phyloP scores from a whole-genome alignment of 2,888 invertebrate genomes.

The Odontothrips loti region DNA sequence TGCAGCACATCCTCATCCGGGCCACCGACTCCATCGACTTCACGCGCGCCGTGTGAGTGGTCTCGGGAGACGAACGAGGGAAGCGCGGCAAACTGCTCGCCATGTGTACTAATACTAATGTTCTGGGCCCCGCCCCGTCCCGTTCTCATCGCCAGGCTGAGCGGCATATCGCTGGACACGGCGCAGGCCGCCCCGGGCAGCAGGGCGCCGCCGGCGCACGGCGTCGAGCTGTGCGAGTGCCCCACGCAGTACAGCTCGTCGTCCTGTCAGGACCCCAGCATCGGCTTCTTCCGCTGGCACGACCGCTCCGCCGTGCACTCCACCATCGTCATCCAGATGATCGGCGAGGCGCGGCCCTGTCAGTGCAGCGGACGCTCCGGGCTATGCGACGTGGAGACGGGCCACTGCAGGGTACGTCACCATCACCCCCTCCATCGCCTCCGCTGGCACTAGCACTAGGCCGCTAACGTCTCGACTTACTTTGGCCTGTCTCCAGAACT shows the following conservation, averaged over 20 bases:
- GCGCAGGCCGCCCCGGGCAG: slow-evolving; percentile 66
- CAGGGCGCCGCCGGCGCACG: slow-evolving; percentile 64
- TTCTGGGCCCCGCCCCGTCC: slow-evolving; percentile 39
- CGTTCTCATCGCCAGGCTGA: slow-evolving; percentile 58
- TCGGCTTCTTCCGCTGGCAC: slow-evolving; percentile 77
- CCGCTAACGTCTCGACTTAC: too few species aligned
- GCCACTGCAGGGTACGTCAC: slow-evolving; percentile 69
- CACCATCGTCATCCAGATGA: slow-evolving; percentile 69
- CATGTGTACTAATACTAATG: not conserved
- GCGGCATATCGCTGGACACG: slow-evolving; percentile 77
- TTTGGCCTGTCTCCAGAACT: slow-evolving; percentile 61
- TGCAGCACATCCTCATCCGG: slow-evolving; percentile 74
- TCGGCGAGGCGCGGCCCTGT: slow-evolving; percentile 76
- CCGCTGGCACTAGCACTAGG: too few species aligned
- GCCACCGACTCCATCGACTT: slow-evolving; percentile 63
- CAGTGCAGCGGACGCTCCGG: slow-evolving; percentile 74
- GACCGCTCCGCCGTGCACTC: slow-evolving; percentile 54
- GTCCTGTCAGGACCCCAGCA: slow-evolving; percentile 85
- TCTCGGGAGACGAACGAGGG: not conserved
- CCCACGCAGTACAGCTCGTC: slow-evolving; percentile 73
- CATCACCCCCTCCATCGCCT: not conserved
- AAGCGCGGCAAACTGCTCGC: not conserved
- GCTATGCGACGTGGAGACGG: slow-evolving; percentile 77
- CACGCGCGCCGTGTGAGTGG: slow-evolving; percentile 53
- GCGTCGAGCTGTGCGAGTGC: slow-evolving; percentile 84